These are phyloP conservation scores for Pachyramphus minor DNA, from an alignment of 2,113 vertebrate genomes.

Conservation along the genomic window DNA sequence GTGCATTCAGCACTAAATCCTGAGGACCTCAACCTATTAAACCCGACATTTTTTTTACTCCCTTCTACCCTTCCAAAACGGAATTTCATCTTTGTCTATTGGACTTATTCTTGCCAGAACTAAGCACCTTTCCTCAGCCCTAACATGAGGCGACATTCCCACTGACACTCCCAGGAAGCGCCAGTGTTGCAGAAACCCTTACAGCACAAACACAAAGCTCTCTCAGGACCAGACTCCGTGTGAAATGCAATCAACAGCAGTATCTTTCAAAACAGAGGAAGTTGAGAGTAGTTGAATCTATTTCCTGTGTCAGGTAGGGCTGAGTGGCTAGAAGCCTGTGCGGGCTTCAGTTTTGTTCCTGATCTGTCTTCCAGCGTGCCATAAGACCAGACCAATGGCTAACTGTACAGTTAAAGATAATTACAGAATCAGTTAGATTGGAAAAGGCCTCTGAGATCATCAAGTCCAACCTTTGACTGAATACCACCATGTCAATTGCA, in stretches of 20 bases:
- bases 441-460: background rate
- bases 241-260: background rate
- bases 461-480: background rate
- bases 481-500: background rate
- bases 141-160: background rate
- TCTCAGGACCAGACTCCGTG: background rate
- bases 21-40: background rate
- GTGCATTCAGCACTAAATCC: background rate
- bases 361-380: background rate
- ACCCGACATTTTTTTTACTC: fast-evolving
- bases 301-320: background rate
- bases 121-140: background rate
- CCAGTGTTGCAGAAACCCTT: background rate
- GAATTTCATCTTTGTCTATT: background rate
- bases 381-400: background rate
- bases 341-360: background rate
- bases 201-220: fast-evolving
- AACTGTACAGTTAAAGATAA: background rate
- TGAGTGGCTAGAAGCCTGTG: background rate
- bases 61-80: background rate
- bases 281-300: background rate
- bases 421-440: background rate
- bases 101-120: background rate
- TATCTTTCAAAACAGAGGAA: background rate
- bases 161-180: background rate